These are phyloP conservation scores for Sesia apiformis DNA, from an alignment of 2,888 invertebrate genomes.

Conservation along the genomic window DNA sequence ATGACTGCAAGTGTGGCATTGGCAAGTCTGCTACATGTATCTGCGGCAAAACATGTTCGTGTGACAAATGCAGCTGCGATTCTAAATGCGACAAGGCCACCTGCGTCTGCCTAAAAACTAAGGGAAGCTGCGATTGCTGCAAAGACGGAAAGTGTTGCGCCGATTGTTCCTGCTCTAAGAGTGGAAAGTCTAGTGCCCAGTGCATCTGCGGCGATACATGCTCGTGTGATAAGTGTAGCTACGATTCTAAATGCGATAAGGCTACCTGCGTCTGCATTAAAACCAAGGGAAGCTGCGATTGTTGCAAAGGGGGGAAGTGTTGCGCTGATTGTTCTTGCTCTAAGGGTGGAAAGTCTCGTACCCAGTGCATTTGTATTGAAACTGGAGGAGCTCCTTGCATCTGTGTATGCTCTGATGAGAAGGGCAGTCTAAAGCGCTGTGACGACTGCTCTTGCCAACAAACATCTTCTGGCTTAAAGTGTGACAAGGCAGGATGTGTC, in stretches of 20 bases:
- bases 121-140: conserved; percentile 9
- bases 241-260: background rate
- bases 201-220: background rate
- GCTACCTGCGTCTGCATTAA: conserved; percentile 20
- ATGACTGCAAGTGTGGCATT: background rate
- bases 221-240: background rate
- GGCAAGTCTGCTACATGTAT: conserved; percentile 12
- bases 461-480: background rate
- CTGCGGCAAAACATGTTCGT: conserved; percentile 18
- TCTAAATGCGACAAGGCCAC: conserved; percentile 13
- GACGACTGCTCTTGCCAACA: conserved; percentile 2
- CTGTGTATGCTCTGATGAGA: conserved; percentile 14
- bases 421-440: conserved; percentile 4
- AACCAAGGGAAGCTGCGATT: conserved; percentile 22
- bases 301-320: conserved; percentile 14
- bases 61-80: conserved; percentile 19
- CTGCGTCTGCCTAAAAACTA: conserved; percentile 10
- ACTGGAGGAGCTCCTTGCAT: conserved; percentile 21
- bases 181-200: background rate
- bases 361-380: conserved; percentile 25
- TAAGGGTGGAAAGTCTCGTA: background rate
- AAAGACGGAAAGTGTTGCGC: conserved; percentile 2
- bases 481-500: conserved; percentile 18
- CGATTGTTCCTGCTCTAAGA: background rate
- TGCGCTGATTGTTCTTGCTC: background rate